Conservation (phyloP, 2,797 vertebrate genomes). For the Sarcoramphus papa region DNA sequence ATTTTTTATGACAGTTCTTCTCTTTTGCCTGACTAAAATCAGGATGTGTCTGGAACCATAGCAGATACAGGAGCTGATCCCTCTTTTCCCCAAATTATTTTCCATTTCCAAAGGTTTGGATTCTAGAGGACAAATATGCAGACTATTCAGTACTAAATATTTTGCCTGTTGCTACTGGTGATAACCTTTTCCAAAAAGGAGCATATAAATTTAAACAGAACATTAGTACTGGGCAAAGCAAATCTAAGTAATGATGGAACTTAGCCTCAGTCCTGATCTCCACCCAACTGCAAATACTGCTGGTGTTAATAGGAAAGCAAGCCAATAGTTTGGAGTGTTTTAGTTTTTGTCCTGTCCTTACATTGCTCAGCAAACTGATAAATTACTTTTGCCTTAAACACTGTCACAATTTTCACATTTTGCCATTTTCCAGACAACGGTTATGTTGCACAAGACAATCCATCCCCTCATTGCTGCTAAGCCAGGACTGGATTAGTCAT, state of each 20-base stretch:
- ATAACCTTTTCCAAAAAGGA: conserved; percentile 56
- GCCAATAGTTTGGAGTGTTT: not conserved
- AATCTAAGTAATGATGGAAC: not conserved
- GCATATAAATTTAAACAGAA: conserved; percentile 19
- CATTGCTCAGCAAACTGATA: not conserved
- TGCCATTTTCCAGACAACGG: not conserved
- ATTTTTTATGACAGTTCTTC: not conserved
- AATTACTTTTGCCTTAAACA: not conserved
- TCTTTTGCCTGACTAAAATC: not conserved
- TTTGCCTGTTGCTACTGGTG: conserved; percentile 59
- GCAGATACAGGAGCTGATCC: not conserved
- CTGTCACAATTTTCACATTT: not conserved
- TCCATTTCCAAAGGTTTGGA: not conserved
- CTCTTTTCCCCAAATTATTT: not conserved
- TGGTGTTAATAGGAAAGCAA: not conserved
- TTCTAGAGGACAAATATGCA: not conserved
- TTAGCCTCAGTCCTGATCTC: not conserved
- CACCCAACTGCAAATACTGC: not conserved
- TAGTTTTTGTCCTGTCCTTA: not conserved
- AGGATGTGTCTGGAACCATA: not conserved
- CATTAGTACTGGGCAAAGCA: conserved; percentile 15
- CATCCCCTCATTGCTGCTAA: not conserved
- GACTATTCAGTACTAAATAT: conserved; percentile 43
- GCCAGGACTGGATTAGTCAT: not conserved
- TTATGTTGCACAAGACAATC: not conserved